A percentile compares a stretch with the other conserved stretches of the same genome.
phyloP scores from a whole-genome alignment of 1,140 invertebrate species.

The Geopemphigus sp. region DNA sequence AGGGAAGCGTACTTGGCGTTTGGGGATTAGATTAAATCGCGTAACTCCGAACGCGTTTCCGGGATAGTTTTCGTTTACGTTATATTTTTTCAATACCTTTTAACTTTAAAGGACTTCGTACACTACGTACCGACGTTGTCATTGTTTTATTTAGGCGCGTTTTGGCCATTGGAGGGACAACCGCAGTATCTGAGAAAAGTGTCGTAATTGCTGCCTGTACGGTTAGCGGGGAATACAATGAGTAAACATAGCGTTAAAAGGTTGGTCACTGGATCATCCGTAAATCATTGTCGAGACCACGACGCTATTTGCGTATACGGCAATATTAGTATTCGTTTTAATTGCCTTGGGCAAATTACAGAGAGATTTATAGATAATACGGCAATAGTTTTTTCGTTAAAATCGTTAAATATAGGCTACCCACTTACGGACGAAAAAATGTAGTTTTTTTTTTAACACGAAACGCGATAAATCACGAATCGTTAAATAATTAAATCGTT shows the following conservation, averaged over 20 bases:
- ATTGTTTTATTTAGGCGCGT: slow-evolving; percentile 7
- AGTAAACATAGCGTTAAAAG: slow-evolving; percentile 34
- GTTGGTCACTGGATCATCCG: slow-evolving; percentile 22
- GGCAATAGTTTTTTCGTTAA: background rate
- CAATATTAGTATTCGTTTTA: slow-evolving; percentile 3
- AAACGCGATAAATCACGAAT: no score
- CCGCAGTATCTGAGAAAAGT: background rate
- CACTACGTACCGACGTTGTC: background rate
- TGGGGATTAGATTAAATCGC: no score
- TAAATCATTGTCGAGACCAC: background rate
- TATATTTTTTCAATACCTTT: no score
- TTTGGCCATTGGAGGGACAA: slow-evolving; percentile 39
- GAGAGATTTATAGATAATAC: slow-evolving; percentile 2
- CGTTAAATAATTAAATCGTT: no score
- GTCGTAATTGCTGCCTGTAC: slow-evolving; percentile 1
- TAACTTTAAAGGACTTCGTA: no score
- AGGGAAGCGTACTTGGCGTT: no score
- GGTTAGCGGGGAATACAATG: slow-evolving; percentile 15
- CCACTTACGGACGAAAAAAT: no score
- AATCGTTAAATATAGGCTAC: no score
- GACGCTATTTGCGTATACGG: background rate
- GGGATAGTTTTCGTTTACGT: no score
- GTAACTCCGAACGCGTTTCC: no score
- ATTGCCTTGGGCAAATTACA: slow-evolving; percentile 23
- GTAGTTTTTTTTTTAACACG: no score